Conservation (phyloP, 2,888 invertebrate species). For the Andrena fulva region DNA sequence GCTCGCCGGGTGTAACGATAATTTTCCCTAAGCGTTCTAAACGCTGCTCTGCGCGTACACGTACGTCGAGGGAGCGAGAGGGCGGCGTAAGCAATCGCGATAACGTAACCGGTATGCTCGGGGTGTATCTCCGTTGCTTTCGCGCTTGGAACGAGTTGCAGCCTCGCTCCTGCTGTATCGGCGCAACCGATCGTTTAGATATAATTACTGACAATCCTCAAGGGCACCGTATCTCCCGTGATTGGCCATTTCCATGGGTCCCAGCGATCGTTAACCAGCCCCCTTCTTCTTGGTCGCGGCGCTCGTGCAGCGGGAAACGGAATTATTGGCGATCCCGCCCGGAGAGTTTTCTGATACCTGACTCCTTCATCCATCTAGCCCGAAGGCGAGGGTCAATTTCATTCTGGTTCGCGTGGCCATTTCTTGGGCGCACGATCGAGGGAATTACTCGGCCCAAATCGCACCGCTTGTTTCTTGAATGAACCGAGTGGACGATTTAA, state of each 20-base stretch:
- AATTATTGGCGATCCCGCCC: slow-evolving; percentile 40
- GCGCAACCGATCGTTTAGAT: slow-evolving; percentile 74
- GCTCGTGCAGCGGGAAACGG: slow-evolving; percentile 38
- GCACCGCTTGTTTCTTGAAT: neutral
- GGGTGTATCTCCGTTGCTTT: slow-evolving; percentile 47
- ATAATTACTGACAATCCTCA: slow-evolving; percentile 76
- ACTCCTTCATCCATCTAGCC: neutral
- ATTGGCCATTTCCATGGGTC: slow-evolving; percentile 76
- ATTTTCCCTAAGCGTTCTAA: slow-evolving; percentile 60
- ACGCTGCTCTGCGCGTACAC: slow-evolving; percentile 39
- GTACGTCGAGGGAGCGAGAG: slow-evolving; percentile 1
- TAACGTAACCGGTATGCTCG: slow-evolving; percentile 62
- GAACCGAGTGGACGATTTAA: slow-evolving; percentile 5
- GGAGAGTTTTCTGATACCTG: slow-evolving; percentile 14
- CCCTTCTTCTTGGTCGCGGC: slow-evolving; percentile 25
- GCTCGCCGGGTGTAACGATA: slow-evolving; percentile 61
- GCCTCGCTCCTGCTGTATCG: slow-evolving; percentile 55
- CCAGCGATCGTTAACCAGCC: slow-evolving; percentile 73
- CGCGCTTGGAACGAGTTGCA: slow-evolving; percentile 53
- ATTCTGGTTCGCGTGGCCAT: neutral
- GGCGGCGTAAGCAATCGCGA: slow-evolving; percentile 61
- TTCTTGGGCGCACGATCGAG: slow-evolving; percentile 15
- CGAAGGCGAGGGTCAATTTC: slow-evolving; percentile 14
- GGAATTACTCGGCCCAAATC: slow-evolving; percentile 1
- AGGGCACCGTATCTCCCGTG: slow-evolving; percentile 71